A percentile compares a stretch with the other conserved stretches of the same genome.
Evolutionary conservation across 2,888 invertebrate genomes (phyloP).

Genomic region (Thera obeliscata): DNA sequence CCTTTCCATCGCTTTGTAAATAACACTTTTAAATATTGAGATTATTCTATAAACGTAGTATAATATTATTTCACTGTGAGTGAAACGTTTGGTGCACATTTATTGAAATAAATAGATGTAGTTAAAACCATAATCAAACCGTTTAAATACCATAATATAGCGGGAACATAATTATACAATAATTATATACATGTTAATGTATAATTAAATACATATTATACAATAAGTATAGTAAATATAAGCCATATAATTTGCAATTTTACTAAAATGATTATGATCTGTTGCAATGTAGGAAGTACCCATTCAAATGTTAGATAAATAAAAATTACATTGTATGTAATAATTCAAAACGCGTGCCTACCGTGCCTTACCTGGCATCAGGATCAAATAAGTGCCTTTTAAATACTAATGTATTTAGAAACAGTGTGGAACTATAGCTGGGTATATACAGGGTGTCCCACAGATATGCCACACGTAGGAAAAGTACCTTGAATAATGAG

Average conservation of each 20-base stretch:
- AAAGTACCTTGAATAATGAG: no score
- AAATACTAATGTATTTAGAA: constrained; percentile 22
- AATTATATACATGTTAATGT: not conserved
- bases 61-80: constrained; percentile 37
- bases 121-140: constrained; percentile 26
- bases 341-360: constrained; percentile 12
- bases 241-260: constrained; percentile 31
- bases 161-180: constrained; percentile 28
- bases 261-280: constrained; percentile 22
- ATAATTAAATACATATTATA: not conserved
- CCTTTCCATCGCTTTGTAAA: constrained; percentile 65
- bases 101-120: constrained; percentile 39
- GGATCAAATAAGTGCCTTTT: constrained; percentile 39
- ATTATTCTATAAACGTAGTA: constrained; percentile 37
- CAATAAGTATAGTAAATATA: constrained; percentile 11
- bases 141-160: constrained; percentile 32
- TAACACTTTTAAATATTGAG: constrained; percentile 61
- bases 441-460: not conserved
- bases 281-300: constrained; percentile 19
- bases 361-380: constrained; percentile 27
- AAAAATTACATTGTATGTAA: constrained; percentile 5
- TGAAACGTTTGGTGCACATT: constrained; percentile 50
- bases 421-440: constrained; percentile 4
- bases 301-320: constrained; percentile 5
- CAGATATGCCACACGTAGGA: no score